phyloP scores from a whole-genome alignment of 2,888 invertebrate species.

The Gonocerus acuteangulatus region DNA sequence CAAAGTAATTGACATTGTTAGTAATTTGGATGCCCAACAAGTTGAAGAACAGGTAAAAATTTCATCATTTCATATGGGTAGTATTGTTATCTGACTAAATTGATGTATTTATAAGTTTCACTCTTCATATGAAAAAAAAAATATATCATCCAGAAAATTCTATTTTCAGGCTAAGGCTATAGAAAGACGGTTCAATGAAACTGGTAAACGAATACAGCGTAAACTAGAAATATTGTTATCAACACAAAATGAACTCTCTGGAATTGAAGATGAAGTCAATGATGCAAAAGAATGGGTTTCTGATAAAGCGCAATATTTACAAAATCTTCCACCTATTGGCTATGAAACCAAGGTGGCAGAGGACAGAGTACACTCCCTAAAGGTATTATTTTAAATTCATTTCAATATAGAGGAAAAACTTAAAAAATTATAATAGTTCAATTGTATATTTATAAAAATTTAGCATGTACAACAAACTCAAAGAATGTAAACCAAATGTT shows the following conservation, averaged over 20 bases:
- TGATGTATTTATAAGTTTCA: conserved; percentile 4
- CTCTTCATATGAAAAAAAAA: not conserved
- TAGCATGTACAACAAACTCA: too few relatives aligned
- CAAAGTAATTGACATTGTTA: conserved; percentile 69
- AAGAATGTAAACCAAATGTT: too few relatives aligned
- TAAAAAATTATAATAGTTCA: too few relatives aligned
- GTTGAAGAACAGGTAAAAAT: conserved; percentile 79
- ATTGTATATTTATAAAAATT: not conserved
- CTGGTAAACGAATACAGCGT: conserved; percentile 73
- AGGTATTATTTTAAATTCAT: conserved; percentile 41
- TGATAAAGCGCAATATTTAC: conserved; percentile 60
- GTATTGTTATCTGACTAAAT: not conserved
- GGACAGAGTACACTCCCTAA: conserved; percentile 61
- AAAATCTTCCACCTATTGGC: conserved; percentile 61
- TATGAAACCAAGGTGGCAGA: conserved; percentile 71
- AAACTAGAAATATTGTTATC: conserved; percentile 76
- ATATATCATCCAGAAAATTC: too few relatives aligned
- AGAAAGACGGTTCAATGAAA: conserved; percentile 75
- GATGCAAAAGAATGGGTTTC: conserved; percentile 73
- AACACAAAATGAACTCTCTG: conserved; percentile 73
- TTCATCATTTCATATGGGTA: too few relatives aligned
- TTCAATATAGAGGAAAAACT: too few relatives aligned
- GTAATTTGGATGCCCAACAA: conserved; percentile 82
- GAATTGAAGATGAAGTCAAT: conserved; percentile 69
- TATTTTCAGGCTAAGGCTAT: conserved; percentile 62